Evolutionary conservation across 2,797 vertebrate species (phyloP).

Genomic region (Chrysolophus pictus): DNA sequence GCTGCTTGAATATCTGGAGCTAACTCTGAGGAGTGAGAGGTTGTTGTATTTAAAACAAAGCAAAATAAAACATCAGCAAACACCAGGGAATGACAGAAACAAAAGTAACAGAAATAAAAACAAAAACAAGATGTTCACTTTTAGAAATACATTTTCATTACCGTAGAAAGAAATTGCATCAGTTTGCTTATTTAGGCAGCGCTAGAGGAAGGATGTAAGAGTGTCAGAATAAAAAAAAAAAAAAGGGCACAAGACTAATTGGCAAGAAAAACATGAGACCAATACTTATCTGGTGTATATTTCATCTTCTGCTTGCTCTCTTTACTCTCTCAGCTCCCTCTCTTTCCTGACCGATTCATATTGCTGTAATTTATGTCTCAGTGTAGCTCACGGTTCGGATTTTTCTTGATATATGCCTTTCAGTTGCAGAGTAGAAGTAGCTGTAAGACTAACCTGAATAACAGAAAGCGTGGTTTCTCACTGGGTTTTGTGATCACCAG

Average conservation of each 20-base stretch:
- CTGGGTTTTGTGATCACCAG: background rate
- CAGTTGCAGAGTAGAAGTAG: background rate
- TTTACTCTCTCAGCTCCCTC: background rate
- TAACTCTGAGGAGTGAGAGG: background rate
- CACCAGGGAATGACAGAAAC: background rate
- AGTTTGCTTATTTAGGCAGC: background rate
- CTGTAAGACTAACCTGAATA: background rate
- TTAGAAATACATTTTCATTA: background rate
- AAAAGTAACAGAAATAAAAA: background rate
- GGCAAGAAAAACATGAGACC: background rate
- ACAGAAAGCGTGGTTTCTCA: background rate
- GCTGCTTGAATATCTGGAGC: background rate
- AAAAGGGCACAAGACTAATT: background rate
- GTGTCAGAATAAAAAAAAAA: background rate
- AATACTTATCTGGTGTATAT: background rate
- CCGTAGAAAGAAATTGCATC: background rate
- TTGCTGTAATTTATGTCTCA: background rate
- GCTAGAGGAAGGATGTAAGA: background rate
- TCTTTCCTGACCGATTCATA: background rate
- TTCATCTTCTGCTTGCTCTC: background rate
- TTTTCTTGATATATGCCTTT: background rate
- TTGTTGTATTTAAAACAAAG: background rate
- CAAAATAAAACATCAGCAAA: background rate
- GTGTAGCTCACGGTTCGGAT: background rate
- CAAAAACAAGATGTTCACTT: background rate